A percentile compares a stretch with the other conserved stretches of the same genome.
Conservation (phyloP, 2,888 invertebrate species). For the Hanleya hanleyi region DNA sequence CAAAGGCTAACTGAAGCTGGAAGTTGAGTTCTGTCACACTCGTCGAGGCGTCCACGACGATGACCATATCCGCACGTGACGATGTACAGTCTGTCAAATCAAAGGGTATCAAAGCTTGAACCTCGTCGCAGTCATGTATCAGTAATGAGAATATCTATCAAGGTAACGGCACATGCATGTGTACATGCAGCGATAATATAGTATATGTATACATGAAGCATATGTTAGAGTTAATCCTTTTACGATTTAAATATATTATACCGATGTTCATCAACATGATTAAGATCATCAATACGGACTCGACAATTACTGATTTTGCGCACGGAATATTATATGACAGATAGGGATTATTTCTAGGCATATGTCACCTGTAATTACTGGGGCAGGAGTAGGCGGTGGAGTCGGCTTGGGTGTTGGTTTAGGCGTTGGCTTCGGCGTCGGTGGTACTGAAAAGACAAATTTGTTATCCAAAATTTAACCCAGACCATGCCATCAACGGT, state of each 20-base stretch:
- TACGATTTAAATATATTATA: no score
- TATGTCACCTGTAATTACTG: no score
- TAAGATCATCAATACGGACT: no score
- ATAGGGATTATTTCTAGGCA: no score
- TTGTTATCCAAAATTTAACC: no score
- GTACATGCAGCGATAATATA: neutral
- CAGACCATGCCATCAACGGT: no score
- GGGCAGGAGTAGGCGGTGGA: neutral
- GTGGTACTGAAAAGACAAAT: no score
- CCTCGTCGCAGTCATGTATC: neutral
- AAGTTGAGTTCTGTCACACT: conserved; percentile 44
- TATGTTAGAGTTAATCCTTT: no score
- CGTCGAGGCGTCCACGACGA: conserved; percentile 53
- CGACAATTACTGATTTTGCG: no score
- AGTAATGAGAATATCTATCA: neutral
- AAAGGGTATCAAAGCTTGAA: conserved; percentile 35
- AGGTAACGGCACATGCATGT: neutral
- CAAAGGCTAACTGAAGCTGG: conserved; percentile 38
- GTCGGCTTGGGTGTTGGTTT: neutral
- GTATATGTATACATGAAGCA: neutral
- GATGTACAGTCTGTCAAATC: conserved; percentile 31
- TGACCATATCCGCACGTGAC: conserved; percentile 49
- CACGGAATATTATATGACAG: no score
- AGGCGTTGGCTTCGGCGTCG: neutral
- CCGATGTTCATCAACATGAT: no score